Conservation (phyloP, 2,888 invertebrate genomes). For the Cataglyphis albicans region DNA sequence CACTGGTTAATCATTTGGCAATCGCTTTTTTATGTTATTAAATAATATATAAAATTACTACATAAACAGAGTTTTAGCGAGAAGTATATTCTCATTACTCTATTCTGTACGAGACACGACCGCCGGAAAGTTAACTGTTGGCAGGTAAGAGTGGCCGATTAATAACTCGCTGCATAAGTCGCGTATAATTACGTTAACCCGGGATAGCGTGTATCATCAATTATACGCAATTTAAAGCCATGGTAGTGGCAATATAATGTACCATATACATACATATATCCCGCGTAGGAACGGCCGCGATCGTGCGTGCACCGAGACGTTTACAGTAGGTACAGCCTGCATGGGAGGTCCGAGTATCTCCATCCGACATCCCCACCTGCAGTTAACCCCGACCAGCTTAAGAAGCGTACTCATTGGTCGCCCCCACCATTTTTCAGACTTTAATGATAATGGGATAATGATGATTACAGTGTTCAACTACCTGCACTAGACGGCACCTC, state of each 20-base stretch:
- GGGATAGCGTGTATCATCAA: slow-evolving; percentile 61
- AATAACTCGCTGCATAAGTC: slow-evolving; percentile 64
- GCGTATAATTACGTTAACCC: slow-evolving; percentile 65
- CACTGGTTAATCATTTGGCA: slow-evolving; percentile 18
- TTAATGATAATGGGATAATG: slow-evolving; percentile 82
- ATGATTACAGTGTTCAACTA: slow-evolving; percentile 79
- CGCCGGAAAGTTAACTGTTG: slow-evolving; percentile 23
- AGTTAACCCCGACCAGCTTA: slow-evolving; percentile 76
- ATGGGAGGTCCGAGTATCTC: slow-evolving; percentile 74
- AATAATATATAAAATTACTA: slow-evolving; percentile 24
- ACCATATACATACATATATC: not conserved
- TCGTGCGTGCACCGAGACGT: slow-evolving; percentile 56
- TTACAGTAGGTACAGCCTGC: slow-evolving; percentile 68
- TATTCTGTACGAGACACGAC: not conserved
- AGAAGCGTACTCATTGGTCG: slow-evolving; percentile 76
- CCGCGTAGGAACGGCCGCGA: slow-evolving; percentile 36
- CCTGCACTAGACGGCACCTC: slow-evolving; percentile 61
- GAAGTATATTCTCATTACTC: slow-evolving; percentile 17
- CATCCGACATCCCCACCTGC: slow-evolving; percentile 72
- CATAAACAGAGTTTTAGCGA: not conserved
- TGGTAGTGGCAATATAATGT: not conserved
- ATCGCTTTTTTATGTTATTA: not conserved
- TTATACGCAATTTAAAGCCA: slow-evolving; percentile 69
- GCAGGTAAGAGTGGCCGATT: slow-evolving; percentile 59
- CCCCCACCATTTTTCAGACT: slow-evolving; percentile 78